Evolutionary conservation across 2,113 vertebrate species (phyloP).

Genomic region (Chionodraco myersi): DNA sequence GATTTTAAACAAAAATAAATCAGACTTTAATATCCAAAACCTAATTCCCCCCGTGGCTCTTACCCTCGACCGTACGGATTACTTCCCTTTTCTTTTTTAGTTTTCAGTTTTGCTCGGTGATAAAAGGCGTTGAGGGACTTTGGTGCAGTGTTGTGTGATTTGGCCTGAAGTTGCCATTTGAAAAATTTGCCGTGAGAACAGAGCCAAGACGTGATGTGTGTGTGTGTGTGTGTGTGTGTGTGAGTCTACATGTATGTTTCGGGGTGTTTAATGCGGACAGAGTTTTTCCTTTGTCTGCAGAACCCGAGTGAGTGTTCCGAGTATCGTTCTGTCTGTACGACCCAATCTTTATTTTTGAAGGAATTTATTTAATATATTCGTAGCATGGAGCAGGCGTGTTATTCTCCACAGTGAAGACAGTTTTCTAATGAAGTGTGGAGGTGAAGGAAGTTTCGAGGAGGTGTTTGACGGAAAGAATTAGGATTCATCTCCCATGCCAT

Average conservation of each 20-base stretch:
- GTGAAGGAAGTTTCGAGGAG: slow-evolving; percentile 66
- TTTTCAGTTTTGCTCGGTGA: slow-evolving; percentile 62
- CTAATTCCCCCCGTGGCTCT: no score
- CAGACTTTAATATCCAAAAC: no score
- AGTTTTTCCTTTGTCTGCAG: background rate
- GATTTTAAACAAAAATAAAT: no score
- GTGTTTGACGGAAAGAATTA: slow-evolving; percentile 69
- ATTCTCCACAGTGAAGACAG: slow-evolving; percentile 32
- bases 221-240: no score
- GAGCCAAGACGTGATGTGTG: slow-evolving; percentile 32
- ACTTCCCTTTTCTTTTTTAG: background rate
- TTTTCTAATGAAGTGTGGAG: slow-evolving; percentile 52
- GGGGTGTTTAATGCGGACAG: slow-evolving; percentile 14
- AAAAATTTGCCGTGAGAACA: slow-evolving; percentile 74
- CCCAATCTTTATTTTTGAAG: background rate
- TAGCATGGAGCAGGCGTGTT: slow-evolving; percentile 41
- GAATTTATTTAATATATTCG: slow-evolving; percentile 25
- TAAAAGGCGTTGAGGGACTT: slow-evolving; percentile 57
- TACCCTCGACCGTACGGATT: no score
- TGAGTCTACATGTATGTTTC: no score
- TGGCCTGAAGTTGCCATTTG: slow-evolving; percentile 60
- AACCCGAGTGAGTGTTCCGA: slow-evolving; percentile 46
- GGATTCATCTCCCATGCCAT: slow-evolving; percentile 77
- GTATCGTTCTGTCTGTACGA: slow-evolving; percentile 34
- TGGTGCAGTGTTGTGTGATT: slow-evolving; percentile 64